Base-by-base conservation (phyloP, 1,140 invertebrate species). In the Metaphire vulgaris region DNA sequence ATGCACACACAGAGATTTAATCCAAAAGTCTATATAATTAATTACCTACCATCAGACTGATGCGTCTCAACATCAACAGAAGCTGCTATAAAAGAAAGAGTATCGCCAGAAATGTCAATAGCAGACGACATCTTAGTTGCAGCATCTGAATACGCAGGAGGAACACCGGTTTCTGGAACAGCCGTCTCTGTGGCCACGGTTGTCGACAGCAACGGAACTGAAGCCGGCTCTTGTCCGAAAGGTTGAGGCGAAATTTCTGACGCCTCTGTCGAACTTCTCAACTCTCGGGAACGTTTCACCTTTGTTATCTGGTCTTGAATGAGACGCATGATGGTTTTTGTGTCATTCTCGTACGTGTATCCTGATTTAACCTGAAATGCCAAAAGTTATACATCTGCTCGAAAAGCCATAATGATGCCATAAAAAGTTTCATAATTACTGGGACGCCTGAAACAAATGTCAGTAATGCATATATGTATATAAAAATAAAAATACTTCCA, bases 251-350 rank as follows among this genome's bases (percentile, higher is more conserved):
- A 12, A 6, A 21, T 56, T n/a, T n/a, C 41, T 56, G 41, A 56
- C 41, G 41, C 41, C 6, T 6, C 41, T 56, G 6, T 21, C 41
- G 41, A 56, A 21, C 41, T 56, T 6, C 6, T 6, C 41, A 56
- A 21, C 41, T 56, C 41, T 21, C 86, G 69, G 87, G 87, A 69
- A 86, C 87, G 66, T 72, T 79, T 79, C 31, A 96, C 91, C 83
- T 95, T 92, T 65, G 77, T 75, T 28, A 85, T 80, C 72, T 83
- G 79, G 76, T 92, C 92, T 82, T 93, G 92, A 30, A 98, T 89
- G 85, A 97, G 90, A 81, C 94, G 93, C 68, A 91, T 91, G 1
- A 97, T 93, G 68, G 92, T 91, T 81, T 93, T 90, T 0, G 92
- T 91, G 85, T 98, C 95, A 76, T 85, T 84, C 66, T 86, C 85